Percentiles rank a stretch among this genome's conserved stretches.
These are phyloP conservation scores for Drosophila helvetica DNA, from an alignment of 2,888 invertebrate genomes.

Conservation along the genomic window DNA sequence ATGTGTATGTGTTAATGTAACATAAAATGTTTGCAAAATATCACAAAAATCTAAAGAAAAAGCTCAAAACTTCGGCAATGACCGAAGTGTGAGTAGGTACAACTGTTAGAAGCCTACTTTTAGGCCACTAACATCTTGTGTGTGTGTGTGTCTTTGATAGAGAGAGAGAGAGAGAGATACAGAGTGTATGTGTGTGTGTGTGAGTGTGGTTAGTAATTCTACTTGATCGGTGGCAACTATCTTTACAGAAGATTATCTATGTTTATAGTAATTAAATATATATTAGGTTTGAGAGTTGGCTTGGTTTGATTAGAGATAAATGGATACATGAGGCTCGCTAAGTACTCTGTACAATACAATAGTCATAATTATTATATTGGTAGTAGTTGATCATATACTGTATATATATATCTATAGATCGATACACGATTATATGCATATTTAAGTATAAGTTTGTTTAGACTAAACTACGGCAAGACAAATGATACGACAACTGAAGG, in stretches of 20 bases:
- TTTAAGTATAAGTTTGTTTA: conserved; percentile 7
- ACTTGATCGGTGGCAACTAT: conserved; percentile 64
- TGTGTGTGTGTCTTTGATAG: conserved; percentile 10
- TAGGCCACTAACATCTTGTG: not conserved
- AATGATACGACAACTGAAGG: conserved; percentile 21
- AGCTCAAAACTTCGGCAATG: conserved; percentile 4
- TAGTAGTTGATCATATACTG: conserved; percentile 40
- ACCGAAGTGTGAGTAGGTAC: conserved; percentile 19
- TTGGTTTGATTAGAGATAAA: conserved; percentile 46
- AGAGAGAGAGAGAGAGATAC: conserved; percentile 16
- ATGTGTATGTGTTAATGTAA: conserved; percentile 23
- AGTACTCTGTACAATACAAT: conserved; percentile 57
- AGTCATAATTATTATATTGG: conserved; percentile 49
- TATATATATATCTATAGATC: conserved; percentile 38
- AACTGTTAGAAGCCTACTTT: not conserved
- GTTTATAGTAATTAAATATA: conserved; percentile 17
- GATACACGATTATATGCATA: conserved; percentile 21
- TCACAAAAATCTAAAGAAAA: conserved; percentile 66
- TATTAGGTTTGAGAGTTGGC: conserved; percentile 2
- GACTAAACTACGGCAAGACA: conserved; percentile 34
- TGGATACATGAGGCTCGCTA: conserved; percentile 59
- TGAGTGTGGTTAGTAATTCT: conserved; percentile 58
- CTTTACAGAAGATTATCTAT: conserved; percentile 52
- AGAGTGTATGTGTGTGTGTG: conserved; percentile 19
- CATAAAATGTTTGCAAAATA: conserved; percentile 70